Evolutionary conservation across 2,797 vertebrate genomes (phyloP), one percentile per base, ranked within the genome.

Genomic region (Cercopithecus diana): DNA sequence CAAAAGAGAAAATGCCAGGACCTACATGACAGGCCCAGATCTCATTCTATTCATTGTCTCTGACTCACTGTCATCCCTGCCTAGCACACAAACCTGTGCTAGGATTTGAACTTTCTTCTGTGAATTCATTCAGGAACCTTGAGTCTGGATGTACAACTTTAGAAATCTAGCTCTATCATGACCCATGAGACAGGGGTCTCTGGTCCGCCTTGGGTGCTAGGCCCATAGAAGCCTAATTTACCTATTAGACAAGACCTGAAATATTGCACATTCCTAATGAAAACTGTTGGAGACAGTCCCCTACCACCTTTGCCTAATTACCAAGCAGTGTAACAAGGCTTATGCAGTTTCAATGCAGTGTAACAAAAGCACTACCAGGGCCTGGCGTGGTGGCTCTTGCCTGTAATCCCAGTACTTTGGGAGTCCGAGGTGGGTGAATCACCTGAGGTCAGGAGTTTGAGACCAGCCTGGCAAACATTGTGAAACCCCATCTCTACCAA

Each of bases 241-340:
- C 4, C 12, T 52, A 24, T 33, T 73, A 70, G 41, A 73, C 30
- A 75, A 82, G 55, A 93, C 80, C 13, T 80, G 48, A 97, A 94
- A 79, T 39, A 80, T 0, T 61, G 11, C 10, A 64, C n/a, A 55
- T 72, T 93, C 79, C 70, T 91, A 45, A 82, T 4, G 22, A 81
- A 88, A 95, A 87, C 30, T 43, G 7, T 12, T 22, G 48, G 12
- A 64, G 17, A 61, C 7, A 14, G 43, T 73, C 14, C 33, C n/a
- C n/a, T n/a, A n/a, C n/a, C n/a, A n/a, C n/a, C n/a, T n/a, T n/a
- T n/a, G n/a, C n/a, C n/a, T n/a, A n/a, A n/a, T n/a, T n/a, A n/a
- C n/a, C n/a, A n/a, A n/a, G n/a, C n/a, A n/a, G n/a, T n/a, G n/a
- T n/a, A n/a, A n/a, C n/a, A n/a, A n/a, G n/a, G n/a, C n/a, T n/a